A percentile compares a stretch with the other conserved stretches of the same genome.
Conservation (phyloP, 2,797 vertebrate genomes). For the Sebastes steindachneri region DNA sequence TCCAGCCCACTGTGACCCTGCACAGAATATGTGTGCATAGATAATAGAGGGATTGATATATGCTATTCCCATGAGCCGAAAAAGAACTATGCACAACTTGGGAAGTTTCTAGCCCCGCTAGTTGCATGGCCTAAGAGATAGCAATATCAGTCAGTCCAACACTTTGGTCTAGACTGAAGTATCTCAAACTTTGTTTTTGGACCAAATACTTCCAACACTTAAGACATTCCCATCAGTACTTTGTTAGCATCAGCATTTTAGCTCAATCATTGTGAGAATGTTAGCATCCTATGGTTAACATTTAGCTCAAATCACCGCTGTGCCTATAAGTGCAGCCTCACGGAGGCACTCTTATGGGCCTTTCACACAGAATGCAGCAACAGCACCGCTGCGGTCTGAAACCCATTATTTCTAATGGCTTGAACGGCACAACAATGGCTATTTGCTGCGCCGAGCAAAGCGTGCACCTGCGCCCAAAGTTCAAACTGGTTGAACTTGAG, state of each 20-base stretch:
- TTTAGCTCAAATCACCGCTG: not conserved
- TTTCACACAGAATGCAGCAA: too few species aligned
- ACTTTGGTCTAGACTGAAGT: not conserved
- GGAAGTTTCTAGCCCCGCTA: not conserved
- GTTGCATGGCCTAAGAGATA: not conserved
- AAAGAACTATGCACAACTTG: not conserved
- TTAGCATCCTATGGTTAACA: not conserved
- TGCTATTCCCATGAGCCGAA: not conserved
- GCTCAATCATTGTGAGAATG: not conserved
- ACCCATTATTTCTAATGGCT: too few species aligned
- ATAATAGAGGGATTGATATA: not conserved
- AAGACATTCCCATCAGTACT: not conserved
- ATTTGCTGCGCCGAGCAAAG: too few species aligned
- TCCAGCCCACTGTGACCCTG: not conserved
- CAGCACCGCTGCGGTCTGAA: too few species aligned
- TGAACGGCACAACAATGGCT: too few species aligned
- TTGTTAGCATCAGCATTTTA: not conserved
- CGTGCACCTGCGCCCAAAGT: too few species aligned
- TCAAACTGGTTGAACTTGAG: too few species aligned
- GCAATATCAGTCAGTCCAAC: not conserved
- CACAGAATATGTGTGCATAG: not conserved
- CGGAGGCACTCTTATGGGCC: not conserved
- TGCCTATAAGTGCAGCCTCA: not conserved
- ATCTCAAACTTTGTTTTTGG: not conserved
- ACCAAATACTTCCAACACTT: not conserved